These are phyloP conservation scores for Paracanthobrama guichenoti DNA, from an alignment of 2,113 vertebrate species.

Conservation along the genomic window DNA sequence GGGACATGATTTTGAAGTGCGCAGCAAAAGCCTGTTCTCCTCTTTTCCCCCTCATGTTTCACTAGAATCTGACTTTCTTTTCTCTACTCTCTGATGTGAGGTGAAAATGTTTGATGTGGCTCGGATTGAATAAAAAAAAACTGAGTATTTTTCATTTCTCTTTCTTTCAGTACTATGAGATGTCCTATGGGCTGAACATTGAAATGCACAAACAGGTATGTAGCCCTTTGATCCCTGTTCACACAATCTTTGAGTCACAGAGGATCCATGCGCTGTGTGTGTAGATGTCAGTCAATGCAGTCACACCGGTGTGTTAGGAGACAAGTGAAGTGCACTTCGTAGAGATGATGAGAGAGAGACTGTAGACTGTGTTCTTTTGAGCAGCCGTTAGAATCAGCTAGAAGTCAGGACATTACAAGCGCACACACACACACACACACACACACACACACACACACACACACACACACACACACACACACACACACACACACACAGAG, in stretches of 20 bases:
- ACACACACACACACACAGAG: slow-evolving; percentile 1
- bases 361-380: slow-evolving; percentile 27
- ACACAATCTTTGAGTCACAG: slow-evolving; percentile 35
- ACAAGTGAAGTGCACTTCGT: slow-evolving; percentile 35
- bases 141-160: slow-evolving; percentile 36
- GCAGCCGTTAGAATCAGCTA: slow-evolving; percentile 14
- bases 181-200: slow-evolving; percentile 98
- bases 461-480: slow-evolving; percentile 17
- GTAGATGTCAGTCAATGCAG: slow-evolving; percentile 37
- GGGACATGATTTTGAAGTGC: slow-evolving; percentile 46
- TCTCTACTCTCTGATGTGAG: slow-evolving; percentile 37
- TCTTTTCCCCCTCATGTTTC: slow-evolving; percentile 35
- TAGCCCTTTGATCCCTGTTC: slow-evolving; percentile 51
- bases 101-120: slow-evolving; percentile 49
- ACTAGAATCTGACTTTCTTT: slow-evolving; percentile 23
- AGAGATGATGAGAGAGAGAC: slow-evolving; percentile 23
- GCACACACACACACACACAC: too few species aligned
- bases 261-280: slow-evolving; percentile 16
- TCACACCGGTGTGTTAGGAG: slow-evolving; percentile 33
- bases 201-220: slow-evolving; percentile 97
- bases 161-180: slow-evolving; percentile 91
- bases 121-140: neutral
- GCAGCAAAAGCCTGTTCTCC: slow-evolving; percentile 51
- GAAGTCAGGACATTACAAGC: slow-evolving; percentile 44
- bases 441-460: slow-evolving; percentile 4